Percentiles rank a stretch among this genome's conserved stretches.
These are phyloP conservation scores for Montipora sp. DNA, from an alignment of 64 coral and sea anemone genomes.

Conservation along the genomic window DNA sequence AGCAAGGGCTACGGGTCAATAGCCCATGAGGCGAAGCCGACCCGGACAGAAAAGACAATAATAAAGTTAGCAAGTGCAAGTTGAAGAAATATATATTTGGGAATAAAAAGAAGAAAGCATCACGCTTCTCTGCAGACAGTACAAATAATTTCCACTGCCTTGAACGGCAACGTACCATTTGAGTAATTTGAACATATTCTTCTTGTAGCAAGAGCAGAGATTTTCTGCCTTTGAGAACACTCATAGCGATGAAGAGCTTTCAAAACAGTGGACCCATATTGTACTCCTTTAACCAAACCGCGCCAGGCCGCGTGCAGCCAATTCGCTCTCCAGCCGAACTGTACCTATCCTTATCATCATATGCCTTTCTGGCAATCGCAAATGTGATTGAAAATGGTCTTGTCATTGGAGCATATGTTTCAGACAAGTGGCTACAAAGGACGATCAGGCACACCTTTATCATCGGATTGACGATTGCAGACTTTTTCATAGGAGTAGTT, in stretches of 20 bases:
- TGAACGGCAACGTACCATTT: too few species aligned
- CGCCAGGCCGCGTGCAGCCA: background rate
- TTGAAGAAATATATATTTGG: too few species aligned
- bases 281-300: background rate
- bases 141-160: too few species aligned
- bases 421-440: constrained; percentile 24
- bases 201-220: background rate
- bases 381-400: constrained; percentile 40
- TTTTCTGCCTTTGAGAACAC: background rate
- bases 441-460: constrained; percentile 38
- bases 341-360: constrained; percentile 12
- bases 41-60: too few species aligned
- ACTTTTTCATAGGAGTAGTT: constrained; percentile 48
- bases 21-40: too few species aligned
- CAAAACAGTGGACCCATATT: background rate
- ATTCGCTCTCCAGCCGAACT: constrained; percentile 5
- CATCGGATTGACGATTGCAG: constrained; percentile 54
- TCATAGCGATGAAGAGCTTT: background rate
- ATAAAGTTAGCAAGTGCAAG: too few species aligned
- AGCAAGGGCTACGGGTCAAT: too few species aligned
- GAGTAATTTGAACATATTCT: background rate
- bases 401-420: constrained; percentile 46
- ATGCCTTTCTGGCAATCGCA: constrained; percentile 28
- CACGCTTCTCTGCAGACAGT: too few species aligned
- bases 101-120: too few species aligned